phyloP scores from a whole-genome alignment of 2,113 vertebrate genomes.

The Excalfactoria chinensis region DNA sequence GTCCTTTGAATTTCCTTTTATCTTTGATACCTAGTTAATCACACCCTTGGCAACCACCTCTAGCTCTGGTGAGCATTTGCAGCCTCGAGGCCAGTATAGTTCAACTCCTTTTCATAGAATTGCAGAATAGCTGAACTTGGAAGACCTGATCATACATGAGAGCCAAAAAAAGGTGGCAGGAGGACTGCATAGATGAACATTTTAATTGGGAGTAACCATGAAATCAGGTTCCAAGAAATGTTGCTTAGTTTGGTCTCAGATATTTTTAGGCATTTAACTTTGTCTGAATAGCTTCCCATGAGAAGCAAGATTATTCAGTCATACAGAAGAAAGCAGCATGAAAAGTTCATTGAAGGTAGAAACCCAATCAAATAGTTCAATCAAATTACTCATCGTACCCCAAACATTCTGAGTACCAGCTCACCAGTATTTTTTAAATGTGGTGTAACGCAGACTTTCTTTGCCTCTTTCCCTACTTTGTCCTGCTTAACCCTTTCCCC shows the following conservation, averaged over 20 bases:
- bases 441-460: not conserved
- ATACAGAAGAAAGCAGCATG: not conserved
- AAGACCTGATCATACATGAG: not conserved
- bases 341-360: not conserved
- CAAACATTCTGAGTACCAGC: not conserved
- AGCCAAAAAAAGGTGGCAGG: not conserved
- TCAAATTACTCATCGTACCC: not conserved
- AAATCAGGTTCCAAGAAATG: not conserved
- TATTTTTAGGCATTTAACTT: not conserved
- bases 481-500: rapidly evolving
- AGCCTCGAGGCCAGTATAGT: not conserved
- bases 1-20: not conserved
- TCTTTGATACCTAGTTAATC: not conserved
- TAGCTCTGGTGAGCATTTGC: not conserved
- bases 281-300: not conserved
- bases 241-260: not conserved
- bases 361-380: not conserved
- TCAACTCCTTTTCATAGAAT: not conserved
- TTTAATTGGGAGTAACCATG: not conserved
- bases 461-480: not conserved
- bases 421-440: not conserved
- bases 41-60: not conserved
- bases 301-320: not conserved
- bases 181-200: not conserved
- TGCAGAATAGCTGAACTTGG: not conserved